Conservation (phyloP, 2,113 vertebrate species). For the Gymnogyps californianus region DNA sequence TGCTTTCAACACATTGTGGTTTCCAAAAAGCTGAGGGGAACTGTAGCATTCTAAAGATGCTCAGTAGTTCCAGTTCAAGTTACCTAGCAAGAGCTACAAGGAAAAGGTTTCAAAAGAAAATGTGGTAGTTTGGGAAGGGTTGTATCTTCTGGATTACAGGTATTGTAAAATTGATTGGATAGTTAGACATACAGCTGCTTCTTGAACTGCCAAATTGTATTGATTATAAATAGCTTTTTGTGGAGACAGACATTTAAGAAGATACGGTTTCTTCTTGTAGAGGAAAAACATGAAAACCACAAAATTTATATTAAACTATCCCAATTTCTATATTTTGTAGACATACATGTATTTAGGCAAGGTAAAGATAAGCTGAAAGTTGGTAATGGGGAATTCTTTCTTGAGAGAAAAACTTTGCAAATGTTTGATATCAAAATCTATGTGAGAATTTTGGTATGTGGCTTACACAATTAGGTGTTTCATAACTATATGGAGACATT, state of each 20-base stretch:
- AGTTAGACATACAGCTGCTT: background rate
- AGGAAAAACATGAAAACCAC: background rate
- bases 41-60: background rate
- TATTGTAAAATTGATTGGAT: background rate
- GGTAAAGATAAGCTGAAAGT: background rate
- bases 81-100: background rate
- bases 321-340: background rate
- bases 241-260: background rate
- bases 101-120: background rate
- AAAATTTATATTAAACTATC: background rate
- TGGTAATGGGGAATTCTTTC: background rate
- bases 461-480: background rate
- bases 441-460: background rate
- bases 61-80: background rate
- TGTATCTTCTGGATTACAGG: background rate
- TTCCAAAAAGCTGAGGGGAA: background rate
- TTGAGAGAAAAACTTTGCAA: background rate
- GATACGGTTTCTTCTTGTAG: background rate
- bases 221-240: background rate
- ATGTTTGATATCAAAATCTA: background rate
- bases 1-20: background rate
- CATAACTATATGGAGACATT: background rate
- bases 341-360: background rate
- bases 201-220: background rate
- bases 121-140: background rate